Evolutionary conservation across 2,797 vertebrate species (phyloP), one percentile per base, ranked within the genome.

Genomic region (Phalanger gymnotis): DNA sequence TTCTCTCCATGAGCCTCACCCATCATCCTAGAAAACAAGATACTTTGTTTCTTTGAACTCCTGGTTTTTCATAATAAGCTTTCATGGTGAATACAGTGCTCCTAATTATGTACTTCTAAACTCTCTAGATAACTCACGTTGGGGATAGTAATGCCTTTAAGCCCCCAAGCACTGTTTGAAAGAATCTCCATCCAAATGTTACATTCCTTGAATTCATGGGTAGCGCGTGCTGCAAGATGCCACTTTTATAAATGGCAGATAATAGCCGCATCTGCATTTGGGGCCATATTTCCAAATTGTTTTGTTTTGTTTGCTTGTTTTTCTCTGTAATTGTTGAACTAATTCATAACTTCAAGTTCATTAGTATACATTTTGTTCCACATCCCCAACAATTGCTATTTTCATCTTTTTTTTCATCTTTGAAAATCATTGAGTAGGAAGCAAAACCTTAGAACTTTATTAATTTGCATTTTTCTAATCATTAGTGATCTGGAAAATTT

Each of bases 81-180:
- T 92, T 0, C 0, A 22, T 95, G 58, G 34, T 19, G 90, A 28
- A 54, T n/a, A 92, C 54, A 96, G 52, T 30, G 95, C 90, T 94
- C 91, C 31, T 97, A 96, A 96, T n/a, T 94, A n/a, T 55, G 34
- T 95, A 93, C 40, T 90, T 55, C 95, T 93, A 92, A 73, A 57
- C 0, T 93, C 93, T 97, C 96, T 54, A 89, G 56, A 94, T 90
- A 92, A 96, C 95, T 92, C 13, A 54, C 90, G 30, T 92, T 91
- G 66, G 25, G 28, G 89, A 97, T 53, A 40, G 0, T 61, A 92
- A 96, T 87, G 73, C 47, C 34, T 95, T 95, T 94, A 73, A 90
- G 22, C 56, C 16, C 12, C 47, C 22, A 93, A 97, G n/a, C 58
- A 92, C 4, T n/a, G 47, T 94, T 95, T 93, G n/a, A 51, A 93